Conservation (phyloP, 2,113 vertebrate genomes). For the Pterocles gutturalis region DNA sequence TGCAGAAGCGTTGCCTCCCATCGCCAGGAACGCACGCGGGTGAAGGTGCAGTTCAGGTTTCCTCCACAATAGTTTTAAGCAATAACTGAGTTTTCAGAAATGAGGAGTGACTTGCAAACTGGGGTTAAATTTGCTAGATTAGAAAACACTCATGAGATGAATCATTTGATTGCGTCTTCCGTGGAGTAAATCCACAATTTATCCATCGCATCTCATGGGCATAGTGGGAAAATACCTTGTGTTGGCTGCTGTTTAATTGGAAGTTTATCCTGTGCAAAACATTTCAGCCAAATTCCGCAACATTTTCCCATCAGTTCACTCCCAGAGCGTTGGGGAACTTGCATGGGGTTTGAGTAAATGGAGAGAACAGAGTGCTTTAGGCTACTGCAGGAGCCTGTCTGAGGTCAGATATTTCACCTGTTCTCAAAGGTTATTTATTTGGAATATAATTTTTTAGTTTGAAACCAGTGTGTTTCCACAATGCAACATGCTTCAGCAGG, state of each 20-base stretch:
- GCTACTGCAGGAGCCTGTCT: background rate
- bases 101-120: background rate
- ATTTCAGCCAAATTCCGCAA: background rate
- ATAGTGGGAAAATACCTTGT: fast-evolving
- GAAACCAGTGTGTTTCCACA: fast-evolving
- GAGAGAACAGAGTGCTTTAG: too few species aligned
- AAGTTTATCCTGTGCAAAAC: too few species aligned
- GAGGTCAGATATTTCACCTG: background rate
- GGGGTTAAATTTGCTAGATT: background rate
- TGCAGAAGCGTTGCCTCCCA: fast-evolving
- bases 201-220: fast-evolving
- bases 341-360: background rate
- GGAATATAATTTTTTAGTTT: background rate
- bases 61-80: background rate
- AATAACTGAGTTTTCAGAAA: fast-evolving
- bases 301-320: fast-evolving
- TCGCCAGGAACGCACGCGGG: fast-evolving
- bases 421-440: background rate
- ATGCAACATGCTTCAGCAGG: fast-evolving
- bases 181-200: background rate
- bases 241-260: background rate
- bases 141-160: background rate
- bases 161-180: background rate
- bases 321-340: background rate
- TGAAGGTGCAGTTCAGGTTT: fast-evolving